Percentiles rank a stretch among this genome's conserved stretches.
Evolutionary conservation across 2,888 invertebrate species (phyloP).

Genomic region (Deroplatys truncata): DNA sequence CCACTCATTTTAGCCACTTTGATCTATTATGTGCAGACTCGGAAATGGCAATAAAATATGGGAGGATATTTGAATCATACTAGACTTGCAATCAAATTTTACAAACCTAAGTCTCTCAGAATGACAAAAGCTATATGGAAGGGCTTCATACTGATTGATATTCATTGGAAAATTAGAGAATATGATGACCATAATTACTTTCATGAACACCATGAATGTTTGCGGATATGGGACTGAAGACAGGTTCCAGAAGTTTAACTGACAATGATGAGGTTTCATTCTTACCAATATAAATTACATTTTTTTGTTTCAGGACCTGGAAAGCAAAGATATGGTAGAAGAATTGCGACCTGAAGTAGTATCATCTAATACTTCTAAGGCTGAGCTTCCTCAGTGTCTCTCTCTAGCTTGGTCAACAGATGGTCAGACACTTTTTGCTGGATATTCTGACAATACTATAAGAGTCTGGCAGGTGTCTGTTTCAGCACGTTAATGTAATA

Average conservation of each 20-base stretch:
- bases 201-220: conserved; percentile 34
- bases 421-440: conserved; percentile 97
- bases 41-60: too few relatives aligned
- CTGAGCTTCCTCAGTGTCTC: conserved; percentile 92
- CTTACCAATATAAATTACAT: neutral
- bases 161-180: neutral
- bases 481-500: conserved; percentile 10
- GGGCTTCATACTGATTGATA: too few relatives aligned
- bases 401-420: conserved; percentile 99
- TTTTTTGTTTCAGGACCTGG: conserved; percentile 70
- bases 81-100: too few relatives aligned
- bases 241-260: neutral
- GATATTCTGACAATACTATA: conserved; percentile 97
- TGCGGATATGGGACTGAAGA: conserved; percentile 39
- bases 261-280: neutral
- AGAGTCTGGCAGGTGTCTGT: conserved; percentile 91
- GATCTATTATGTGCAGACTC: too few relatives aligned
- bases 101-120: too few relatives aligned
- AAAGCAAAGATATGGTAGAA: conserved; percentile 99
- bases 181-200: conserved; percentile 18
- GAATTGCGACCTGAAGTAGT: conserved; percentile 96
- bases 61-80: too few relatives aligned
- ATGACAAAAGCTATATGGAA: too few relatives aligned
- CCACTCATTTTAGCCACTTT: too few relatives aligned
- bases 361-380: conserved; percentile 61